phyloP scores from a whole-genome alignment of 2,797 vertebrate genomes.

The Pangasius djambal region DNA sequence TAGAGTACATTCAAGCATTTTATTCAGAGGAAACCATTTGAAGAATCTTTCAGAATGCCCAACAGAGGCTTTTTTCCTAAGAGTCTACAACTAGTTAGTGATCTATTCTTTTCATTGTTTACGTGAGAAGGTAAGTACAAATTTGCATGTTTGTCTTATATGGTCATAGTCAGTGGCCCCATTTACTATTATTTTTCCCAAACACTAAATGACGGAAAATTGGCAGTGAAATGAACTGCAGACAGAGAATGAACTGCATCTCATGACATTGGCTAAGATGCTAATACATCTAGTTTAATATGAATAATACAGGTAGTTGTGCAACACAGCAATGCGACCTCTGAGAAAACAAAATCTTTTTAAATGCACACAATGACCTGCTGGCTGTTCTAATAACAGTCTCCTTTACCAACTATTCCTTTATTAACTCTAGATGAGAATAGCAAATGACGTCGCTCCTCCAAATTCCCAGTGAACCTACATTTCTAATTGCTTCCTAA shows the following conservation, averaged over 20 bases:
- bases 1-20: background rate
- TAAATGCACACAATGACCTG: background rate
- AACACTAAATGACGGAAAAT: background rate
- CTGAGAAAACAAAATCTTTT: background rate
- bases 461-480: conserved; percentile 26
- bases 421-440: conserved; percentile 21
- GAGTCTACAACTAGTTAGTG: background rate
- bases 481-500: conserved; percentile 28
- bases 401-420: conserved; percentile 1
- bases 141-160: background rate
- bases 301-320: background rate
- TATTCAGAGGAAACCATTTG: background rate
- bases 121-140: background rate
- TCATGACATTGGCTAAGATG: background rate
- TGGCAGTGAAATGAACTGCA: background rate
- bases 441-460: conserved; percentile 13
- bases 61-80: background rate
- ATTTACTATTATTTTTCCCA: conserved; percentile 13
- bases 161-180: background rate
- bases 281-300: background rate
- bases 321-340: background rate
- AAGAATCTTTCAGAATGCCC: background rate
- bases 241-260: background rate
- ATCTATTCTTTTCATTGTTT: background rate
- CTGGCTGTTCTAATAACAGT: conserved; percentile 4